Base-by-base conservation (phyloP, 2,113 vertebrate species). In the Cynopterus brachyotis region DNA sequence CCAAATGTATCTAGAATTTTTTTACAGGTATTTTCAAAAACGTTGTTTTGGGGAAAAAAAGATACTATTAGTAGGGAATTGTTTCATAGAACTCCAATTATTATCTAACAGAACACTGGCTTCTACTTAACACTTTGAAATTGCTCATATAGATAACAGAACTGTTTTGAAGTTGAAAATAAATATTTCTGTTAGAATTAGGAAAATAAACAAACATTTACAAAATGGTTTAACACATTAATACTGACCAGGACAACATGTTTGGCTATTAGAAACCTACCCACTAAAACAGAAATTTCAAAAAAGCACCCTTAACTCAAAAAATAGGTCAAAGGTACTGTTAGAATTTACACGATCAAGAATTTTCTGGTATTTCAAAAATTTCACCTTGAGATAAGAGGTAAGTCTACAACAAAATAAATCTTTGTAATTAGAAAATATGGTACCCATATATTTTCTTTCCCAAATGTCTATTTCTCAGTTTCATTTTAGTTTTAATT, bases 101-200 rank as follows among this genome's bases (percentile, higher is more conserved):
- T 17, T 35, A 60, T 19, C 42, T 69, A 92, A 92, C 1, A 79
- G 32, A 92, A 82, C 40, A 67, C 42, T 37, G 66, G 5, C 13
- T 80, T 86, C 69, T 62, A 81, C n/a, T 89, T 55, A 83, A 20
- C 37, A 91, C 20, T 26, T 55, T 55, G 85, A 95, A 96, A 93
- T 50, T 50, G 30, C 26, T 72, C 20, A 67, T 2, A 70, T 0
- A 76, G 60, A 26, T 57, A 91, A 89, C 3, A 92, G 50, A 81
- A 96, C 89, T 89, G 37, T 76, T 80, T 62, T 72, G 32, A 11
- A 83, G 24, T 24, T 85, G 60, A 93, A 93, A 96, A 62, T 2
- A 75, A 95, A 32, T 64, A 85, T 84, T 76, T 93, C 64, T 47
- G 93, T 91, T 81, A 93, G 75, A 24, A 91, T 95, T 91, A 79